Evolutionary conservation across 2,888 invertebrate species (phyloP), one percentile per base, ranked within the genome.

Genomic region (Euplagia quadripunctaria): DNA sequence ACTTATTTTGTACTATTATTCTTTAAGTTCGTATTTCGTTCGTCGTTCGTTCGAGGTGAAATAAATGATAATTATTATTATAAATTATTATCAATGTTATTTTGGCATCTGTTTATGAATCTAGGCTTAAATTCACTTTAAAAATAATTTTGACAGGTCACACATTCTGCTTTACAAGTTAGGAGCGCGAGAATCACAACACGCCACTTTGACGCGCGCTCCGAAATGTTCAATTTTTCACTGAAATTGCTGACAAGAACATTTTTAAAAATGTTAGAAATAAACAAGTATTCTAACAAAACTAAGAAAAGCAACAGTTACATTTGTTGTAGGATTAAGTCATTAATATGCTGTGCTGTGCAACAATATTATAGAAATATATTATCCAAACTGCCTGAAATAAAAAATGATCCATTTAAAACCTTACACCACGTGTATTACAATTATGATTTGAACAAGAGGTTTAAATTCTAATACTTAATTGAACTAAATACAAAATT

Each of bases 271-370:
- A 20, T 58, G 20, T 58, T 20, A 58, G 20, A 43, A 5, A 64
- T 6, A 65, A 20, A 46, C 46, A 7, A 49, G 12, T 46, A 6
- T n/a, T 71, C 0, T 58, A 49, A 61, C 46, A 66, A 12, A 55
- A 46, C 0, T 58, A 49, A 61, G 31, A 66, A 12, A 55, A 46
- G 8, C 31, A 61, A 69, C 20, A 55, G 55, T 31, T 43, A 64
- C 61, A 41, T 70, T 70, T 70, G 55, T 49, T 52, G 55, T 42
- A 42, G 55, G 61, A 66, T 65, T 55, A 16, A 63, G n/a, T 16
- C 67, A 72, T 72, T 72, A 70, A 66, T 68, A 75, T 70, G 64
- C 58, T 61, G 14, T 61, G n/a, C 6, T 43, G 31, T 16, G 20
- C 17, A 67, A 65, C 64, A 55, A 77, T 70, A 67, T 65, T 46